Base-by-base conservation (phyloP, 2,113 vertebrate species). In the Apeltes quadracus region DNA sequence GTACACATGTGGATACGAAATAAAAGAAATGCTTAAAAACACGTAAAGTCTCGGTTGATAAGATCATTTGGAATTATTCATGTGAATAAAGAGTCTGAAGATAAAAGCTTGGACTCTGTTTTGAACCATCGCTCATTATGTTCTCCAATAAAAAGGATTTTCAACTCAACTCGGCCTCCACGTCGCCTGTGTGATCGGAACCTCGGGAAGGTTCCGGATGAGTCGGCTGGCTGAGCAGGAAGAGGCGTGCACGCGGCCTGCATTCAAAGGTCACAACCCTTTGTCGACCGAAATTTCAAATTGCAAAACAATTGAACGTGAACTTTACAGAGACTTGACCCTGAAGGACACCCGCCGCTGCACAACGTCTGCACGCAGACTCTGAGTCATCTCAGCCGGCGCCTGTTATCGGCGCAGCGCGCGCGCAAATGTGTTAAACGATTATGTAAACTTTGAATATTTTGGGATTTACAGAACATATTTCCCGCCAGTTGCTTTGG, bases 401-500 rank as follows among this genome's bases (percentile, higher is more conserved):
- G 48, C 20, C 80, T 76, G 44, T 61, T 56, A 77, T 66, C 72
- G 23, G 25, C 58, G 11, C 62, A 61, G 56, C 38, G 38, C 64
- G 67, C 39, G 69, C 39, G 61, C 62, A 82, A 78, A 87, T 29
- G 79, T 84, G 79, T 86, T 76, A 66, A 79, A 74, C 81, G 48
- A 87, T 83, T 82, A 86, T 81, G 84, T 80, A 76, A 83, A 85
- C 75, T 72, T 82, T 81, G 32, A 80, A 84, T 83, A 80, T 88
- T 78, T 81, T 39, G 58, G 76, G 66, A 83, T 85, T 83, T 80
- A 56, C 61, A 69, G 78, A 78, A 73, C 69, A 70, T 58, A 76
- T 80, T 86, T 84, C 74, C 80, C 43, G 55, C 38, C 61, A 78
- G 69, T 81, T 74, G 61, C 69, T 78, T 72, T 67, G 61, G 61